Conservation (phyloP, 2,797 vertebrate genomes). For the Syngnathus acus region DNA sequence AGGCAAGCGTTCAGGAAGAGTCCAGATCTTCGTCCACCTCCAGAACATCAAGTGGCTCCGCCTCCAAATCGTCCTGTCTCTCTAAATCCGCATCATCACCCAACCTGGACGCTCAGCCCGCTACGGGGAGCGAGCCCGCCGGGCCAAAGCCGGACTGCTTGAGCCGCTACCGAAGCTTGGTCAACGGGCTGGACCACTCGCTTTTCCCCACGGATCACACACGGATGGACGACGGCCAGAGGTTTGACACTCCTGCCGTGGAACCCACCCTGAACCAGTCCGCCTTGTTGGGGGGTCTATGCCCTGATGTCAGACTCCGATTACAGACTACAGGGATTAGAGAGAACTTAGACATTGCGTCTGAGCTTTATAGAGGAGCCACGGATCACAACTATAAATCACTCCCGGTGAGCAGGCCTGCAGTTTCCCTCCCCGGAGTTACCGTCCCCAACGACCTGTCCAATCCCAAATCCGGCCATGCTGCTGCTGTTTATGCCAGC, state of each 20-base stretch:
- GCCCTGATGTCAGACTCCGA: conserved; percentile 74
- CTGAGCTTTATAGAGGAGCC: conserved; percentile 65
- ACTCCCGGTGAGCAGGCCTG: conserved; percentile 74
- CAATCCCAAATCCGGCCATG: conserved; percentile 57
- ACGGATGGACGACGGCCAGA: conserved; percentile 74
- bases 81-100: conserved; percentile 74
- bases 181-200: conserved; percentile 77
- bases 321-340: conserved; percentile 69
- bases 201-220: conserved; percentile 76
- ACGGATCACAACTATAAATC: conserved; percentile 71
- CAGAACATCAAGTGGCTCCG: conserved; percentile 61
- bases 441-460: conserved; percentile 52
- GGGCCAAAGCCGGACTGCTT: conserved; percentile 67
- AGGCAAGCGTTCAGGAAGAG: conserved; percentile 61
- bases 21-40: conserved; percentile 61
- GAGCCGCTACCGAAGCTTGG: conserved; percentile 72
- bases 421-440: conserved; percentile 37
- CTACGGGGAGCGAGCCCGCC: conserved; percentile 50
- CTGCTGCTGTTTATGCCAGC: conserved; percentile 60
- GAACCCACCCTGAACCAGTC: conserved; percentile 90
- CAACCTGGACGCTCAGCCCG: conserved; percentile 65
- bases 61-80: conserved; percentile 66
- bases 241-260: conserved; percentile 80
- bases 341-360: conserved; percentile 58
- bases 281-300: conserved; percentile 71